A percentile compares a stretch with the other conserved stretches of the same genome.
Evolutionary conservation across 1,140 invertebrate genomes (phyloP).

Genomic region (Brachionus plicatilis): DNA sequence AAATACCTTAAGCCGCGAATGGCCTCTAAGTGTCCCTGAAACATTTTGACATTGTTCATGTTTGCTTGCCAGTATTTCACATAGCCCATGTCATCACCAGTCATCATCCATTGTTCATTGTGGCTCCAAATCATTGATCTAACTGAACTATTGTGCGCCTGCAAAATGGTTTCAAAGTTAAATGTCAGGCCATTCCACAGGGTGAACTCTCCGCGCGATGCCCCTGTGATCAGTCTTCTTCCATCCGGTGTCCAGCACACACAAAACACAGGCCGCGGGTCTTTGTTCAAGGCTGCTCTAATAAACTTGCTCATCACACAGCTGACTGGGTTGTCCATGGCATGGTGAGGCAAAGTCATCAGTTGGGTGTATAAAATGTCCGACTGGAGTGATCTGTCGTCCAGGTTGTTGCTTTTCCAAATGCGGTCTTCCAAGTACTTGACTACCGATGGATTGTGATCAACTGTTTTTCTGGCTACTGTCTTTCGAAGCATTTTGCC

Average conservation of each 20-base stretch:
- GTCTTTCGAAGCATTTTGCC: conserved; percentile 90
- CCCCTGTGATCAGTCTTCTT: conserved; percentile 88
- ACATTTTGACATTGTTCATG: conserved; percentile 99
- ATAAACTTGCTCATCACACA: conserved; percentile 91
- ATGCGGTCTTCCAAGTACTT: conserved; percentile 65
- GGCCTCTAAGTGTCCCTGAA: conserved; percentile 99
- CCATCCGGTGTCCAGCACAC: conserved; percentile 99
- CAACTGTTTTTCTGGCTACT: conserved; percentile 92
- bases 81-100: conserved; percentile 93
- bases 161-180: conserved; percentile 99
- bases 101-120: conserved; percentile 99
- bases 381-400: conserved; percentile 5
- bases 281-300: conserved; percentile 97
- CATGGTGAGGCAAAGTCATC: conserved; percentile 76
- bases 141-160: conserved; percentile 96
- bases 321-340: conserved; percentile 89
- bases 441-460: conserved; percentile 93
- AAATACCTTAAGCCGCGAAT: conserved; percentile 86
- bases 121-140: conserved; percentile 99
- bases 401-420: background rate
- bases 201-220: conserved; percentile 97
- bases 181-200: conserved; percentile 99
- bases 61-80: conserved; percentile 99
- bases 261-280: conserved; percentile 96
- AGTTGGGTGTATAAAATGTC: conserved; percentile 40